Conservation (phyloP, 2,888 invertebrate species). For the Conistra vaccinii region DNA sequence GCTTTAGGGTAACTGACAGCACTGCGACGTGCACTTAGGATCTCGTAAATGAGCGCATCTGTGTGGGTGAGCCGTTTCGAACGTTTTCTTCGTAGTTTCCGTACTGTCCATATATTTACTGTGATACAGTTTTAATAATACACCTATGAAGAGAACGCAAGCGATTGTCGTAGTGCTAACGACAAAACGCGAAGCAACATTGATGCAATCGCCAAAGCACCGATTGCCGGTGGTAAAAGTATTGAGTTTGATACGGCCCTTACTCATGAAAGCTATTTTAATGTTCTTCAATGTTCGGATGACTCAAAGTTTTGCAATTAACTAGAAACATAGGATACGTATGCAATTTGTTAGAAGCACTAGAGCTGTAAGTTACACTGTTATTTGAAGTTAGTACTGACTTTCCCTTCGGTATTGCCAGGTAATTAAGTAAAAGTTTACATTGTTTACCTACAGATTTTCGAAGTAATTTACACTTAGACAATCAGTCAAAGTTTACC, state of each 20-base stretch:
- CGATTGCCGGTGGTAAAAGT: background rate
- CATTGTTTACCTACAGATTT: background rate
- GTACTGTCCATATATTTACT: no score
- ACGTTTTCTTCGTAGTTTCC: no score
- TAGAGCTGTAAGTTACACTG: constrained; percentile 16
- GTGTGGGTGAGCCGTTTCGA: no score
- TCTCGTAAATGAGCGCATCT: no score
- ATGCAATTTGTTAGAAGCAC: constrained; percentile 36
- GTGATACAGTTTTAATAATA: no score
- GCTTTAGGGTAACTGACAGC: no score
- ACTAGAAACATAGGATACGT: constrained; percentile 13
- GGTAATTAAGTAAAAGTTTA: constrained; percentile 22
- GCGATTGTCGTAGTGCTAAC: no score
- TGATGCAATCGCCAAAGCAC: background rate
- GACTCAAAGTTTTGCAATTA: constrained; percentile 30
- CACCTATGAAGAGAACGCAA: no score
- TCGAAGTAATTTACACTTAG: constrained; percentile 1
- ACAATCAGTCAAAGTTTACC: background rate
- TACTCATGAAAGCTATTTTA: background rate
- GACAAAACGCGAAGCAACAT: background rate
- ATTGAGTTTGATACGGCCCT: background rate
- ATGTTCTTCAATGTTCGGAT: background rate
- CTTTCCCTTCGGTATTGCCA: constrained; percentile 31
- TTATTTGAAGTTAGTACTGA: constrained; percentile 26
- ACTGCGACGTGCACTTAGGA: no score